A percentile compares a stretch with the other conserved stretches of the same genome.
Evolutionary conservation across 1,140 invertebrate genomes (phyloP).

Genomic region (Aphelinus certus): DNA sequence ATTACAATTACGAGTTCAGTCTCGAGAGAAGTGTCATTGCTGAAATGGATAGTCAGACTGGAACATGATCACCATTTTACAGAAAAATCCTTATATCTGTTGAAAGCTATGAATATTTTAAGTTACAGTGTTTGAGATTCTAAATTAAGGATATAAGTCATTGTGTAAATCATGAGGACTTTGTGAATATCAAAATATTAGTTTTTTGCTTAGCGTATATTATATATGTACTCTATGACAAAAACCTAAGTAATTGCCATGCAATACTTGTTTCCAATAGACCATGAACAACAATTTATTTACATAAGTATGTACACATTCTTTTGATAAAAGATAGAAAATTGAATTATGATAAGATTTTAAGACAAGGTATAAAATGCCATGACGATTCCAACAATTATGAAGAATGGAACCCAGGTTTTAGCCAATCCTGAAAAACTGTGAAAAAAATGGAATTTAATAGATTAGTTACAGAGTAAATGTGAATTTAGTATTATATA

Average conservation of each 20-base stretch:
- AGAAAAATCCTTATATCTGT: not conserved
- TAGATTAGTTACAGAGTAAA: no score
- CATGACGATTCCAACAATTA: constrained; percentile 65
- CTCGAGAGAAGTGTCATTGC: constrained; percentile 59
- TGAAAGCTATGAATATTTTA: constrained; percentile 22
- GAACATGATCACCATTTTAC: constrained; percentile 10
- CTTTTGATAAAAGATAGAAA: constrained; percentile 25
- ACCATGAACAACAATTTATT: constrained; percentile 30
- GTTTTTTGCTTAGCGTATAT: constrained; percentile 18
- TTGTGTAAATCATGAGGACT: constrained; percentile 3
- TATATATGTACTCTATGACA: constrained; percentile 21
- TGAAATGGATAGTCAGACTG: constrained; percentile 56
- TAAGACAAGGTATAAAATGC: constrained; percentile 48
- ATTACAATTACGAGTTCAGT: constrained; percentile 56
- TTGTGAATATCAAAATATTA: constrained; percentile 16
- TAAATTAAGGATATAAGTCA: constrained; percentile 13
- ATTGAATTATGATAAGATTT: constrained; percentile 35
- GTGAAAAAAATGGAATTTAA: constrained; percentile 53
- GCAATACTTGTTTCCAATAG: constrained; percentile 17
- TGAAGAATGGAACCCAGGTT: constrained; percentile 87
- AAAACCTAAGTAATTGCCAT: constrained; percentile 14
- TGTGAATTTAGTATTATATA: no score
- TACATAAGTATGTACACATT: constrained; percentile 30
- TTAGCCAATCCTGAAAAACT: constrained; percentile 81
- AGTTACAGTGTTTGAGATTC: constrained; percentile 9